phyloP scores from a whole-genome alignment of 1,140 invertebrate species.

The Oreohelix idahoensis region DNA sequence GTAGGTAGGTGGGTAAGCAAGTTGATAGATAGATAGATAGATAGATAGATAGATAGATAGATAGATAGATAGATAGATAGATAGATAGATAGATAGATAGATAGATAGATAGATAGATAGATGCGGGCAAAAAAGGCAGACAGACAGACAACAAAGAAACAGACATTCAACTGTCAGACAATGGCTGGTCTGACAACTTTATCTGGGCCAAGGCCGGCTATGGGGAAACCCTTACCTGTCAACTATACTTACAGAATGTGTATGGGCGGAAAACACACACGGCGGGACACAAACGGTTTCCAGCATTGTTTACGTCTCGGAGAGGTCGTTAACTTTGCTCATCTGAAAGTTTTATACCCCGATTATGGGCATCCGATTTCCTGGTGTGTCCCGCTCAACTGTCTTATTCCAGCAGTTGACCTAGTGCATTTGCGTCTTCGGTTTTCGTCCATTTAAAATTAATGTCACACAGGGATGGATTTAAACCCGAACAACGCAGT shows the following conservation, averaged over 20 bases:
- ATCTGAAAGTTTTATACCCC: neutral
- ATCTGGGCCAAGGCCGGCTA: neutral
- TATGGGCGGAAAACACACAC: neutral
- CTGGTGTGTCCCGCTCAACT: neutral
- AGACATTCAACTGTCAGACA: too few relatives aligned
- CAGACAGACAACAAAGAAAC: too few relatives aligned
- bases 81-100: neutral
- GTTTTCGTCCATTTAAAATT: neutral
- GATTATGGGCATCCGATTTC: neutral
- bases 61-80: constrained; percentile 6
- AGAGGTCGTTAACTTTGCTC: neutral
- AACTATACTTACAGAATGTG: neutral
- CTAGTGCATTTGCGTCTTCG: neutral
- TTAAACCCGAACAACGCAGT: neutral
- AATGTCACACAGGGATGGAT: neutral
- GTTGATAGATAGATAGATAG: too few relatives aligned
- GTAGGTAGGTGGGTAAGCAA: too few relatives aligned
- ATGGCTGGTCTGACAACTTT: neutral
- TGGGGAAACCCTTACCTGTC: neutral
- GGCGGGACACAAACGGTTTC: neutral
- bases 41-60: constrained; percentile 20
- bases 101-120: too few relatives aligned
- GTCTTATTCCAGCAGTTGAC: neutral
- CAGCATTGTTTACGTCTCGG: neutral
- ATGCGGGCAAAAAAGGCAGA: too few relatives aligned